These are phyloP conservation scores for Scaptomyza flava DNA, from an alignment of 2,888 invertebrate species.

Conservation along the genomic window DNA sequence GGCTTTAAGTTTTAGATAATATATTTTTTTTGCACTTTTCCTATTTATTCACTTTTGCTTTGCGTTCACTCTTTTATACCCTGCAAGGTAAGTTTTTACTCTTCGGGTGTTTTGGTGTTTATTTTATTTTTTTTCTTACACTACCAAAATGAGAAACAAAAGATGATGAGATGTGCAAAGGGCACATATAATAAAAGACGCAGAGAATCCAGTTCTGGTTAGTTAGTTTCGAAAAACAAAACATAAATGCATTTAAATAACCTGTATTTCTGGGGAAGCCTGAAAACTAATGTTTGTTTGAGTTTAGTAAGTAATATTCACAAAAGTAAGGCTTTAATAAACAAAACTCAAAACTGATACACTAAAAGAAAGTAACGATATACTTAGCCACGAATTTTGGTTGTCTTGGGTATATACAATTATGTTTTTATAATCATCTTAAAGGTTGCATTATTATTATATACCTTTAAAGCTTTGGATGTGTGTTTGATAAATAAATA, in stretches of 20 bases:
- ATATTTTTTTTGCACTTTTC: conserved; percentile 4
- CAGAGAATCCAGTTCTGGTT: conserved; percentile 20
- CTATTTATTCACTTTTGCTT: conserved; percentile 30
- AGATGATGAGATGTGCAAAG: background rate
- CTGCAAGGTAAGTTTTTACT: background rate
- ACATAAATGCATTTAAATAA: conserved; percentile 27
- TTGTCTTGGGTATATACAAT: too few relatives aligned
- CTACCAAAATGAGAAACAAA: background rate
- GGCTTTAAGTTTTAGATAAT: conserved; percentile 40
- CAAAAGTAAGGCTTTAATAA: background rate
- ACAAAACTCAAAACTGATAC: background rate
- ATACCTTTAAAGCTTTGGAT: too few relatives aligned
- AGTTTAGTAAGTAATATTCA: conserved; percentile 7
- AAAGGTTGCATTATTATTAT: too few relatives aligned
- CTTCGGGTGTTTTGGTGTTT: background rate
- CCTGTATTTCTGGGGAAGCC: conserved; percentile 33
- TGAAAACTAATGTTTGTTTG: conserved; percentile 12
- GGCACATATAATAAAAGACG: background rate
- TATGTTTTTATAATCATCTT: too few relatives aligned
- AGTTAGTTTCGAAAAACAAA: background rate
- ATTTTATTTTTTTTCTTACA: background rate
- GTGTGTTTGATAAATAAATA: too few relatives aligned
- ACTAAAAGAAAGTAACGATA: background rate
- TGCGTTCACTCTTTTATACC: background rate
- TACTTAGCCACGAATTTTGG: too few relatives aligned